A percentile compares a stretch with the other conserved stretches of the same genome.
Conservation (phyloP, 2,888 invertebrate genomes). For the Limenitis arthemis region DNA sequence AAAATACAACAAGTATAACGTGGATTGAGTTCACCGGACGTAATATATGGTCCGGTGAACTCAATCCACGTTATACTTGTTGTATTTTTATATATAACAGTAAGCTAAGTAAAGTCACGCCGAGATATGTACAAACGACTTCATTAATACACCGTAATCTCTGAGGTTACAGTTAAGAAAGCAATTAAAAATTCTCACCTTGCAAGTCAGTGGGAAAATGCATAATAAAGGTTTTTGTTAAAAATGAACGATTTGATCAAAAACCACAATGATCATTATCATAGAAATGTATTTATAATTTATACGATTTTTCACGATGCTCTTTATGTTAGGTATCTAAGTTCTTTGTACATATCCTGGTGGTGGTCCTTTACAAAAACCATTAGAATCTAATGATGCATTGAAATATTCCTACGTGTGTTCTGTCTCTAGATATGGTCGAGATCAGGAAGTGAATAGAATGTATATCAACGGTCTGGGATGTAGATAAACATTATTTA, state of each 20-base stretch:
- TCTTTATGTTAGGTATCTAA: background rate
- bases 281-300: slow-evolving; percentile 1
- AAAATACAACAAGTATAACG: too few relatives aligned
- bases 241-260: too few relatives aligned
- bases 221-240: slow-evolving; percentile 15
- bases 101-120: slow-evolving; percentile 7
- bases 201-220: slow-evolving; percentile 44
- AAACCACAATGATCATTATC: slow-evolving; percentile 24
- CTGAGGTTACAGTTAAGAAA: slow-evolving; percentile 56
- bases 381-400: slow-evolving; percentile 4
- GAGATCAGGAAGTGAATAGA: background rate
- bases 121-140: slow-evolving; percentile 14
- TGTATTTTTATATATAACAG: slow-evolving; percentile 5
- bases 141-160: slow-evolving; percentile 43
- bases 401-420: background rate
- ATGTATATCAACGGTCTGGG: background rate
- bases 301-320: background rate
- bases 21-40: too few relatives aligned
- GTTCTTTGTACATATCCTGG: background rate
- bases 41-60: slow-evolving; percentile 2
- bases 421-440: background rate
- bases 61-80: slow-evolving; percentile 1
- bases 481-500: slow-evolving; percentile 1
- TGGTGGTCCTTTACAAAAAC: slow-evolving; percentile 2
- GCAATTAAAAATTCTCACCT: slow-evolving; percentile 51